Percentiles rank a stretch among this genome's conserved stretches.
phyloP scores from a whole-genome alignment of 2,113 vertebrate species.

The Cairina moschata region DNA sequence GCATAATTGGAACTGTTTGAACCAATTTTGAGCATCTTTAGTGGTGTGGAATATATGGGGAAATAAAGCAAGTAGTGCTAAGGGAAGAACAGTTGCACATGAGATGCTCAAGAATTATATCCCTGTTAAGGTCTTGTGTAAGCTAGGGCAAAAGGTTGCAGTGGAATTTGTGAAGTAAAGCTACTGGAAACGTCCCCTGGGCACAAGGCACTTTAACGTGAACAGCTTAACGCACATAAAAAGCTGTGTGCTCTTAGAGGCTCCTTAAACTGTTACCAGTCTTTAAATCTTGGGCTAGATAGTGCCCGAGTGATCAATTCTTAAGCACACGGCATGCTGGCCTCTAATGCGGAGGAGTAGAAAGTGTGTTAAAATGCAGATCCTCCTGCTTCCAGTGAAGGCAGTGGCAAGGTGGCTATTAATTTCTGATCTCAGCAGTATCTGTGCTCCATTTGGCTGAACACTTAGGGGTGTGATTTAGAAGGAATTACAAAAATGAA shows the following conservation, averaged over 20 bases:
- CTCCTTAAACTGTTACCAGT: not conserved
- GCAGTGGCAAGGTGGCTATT: not conserved
- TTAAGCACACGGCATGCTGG: not conserved
- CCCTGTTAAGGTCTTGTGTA: slow-evolving; percentile 1
- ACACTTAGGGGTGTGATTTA: not conserved
- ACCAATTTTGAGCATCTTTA: slow-evolving; percentile 7
- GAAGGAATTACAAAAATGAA: not conserved
- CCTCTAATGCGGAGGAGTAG: not conserved
- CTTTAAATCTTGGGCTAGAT: not conserved
- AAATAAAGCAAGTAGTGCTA: not conserved
- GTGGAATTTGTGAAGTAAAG: slow-evolving; percentile 3
- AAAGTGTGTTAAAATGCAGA: not conserved
- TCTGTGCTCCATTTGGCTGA: not conserved
- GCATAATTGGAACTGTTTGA: not conserved
- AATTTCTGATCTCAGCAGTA: not conserved
- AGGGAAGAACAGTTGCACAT: not conserved
- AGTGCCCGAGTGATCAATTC: not conserved
- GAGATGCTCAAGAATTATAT: not conserved
- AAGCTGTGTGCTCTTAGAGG: not conserved
- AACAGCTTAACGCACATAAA: not conserved
- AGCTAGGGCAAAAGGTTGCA: slow-evolving; percentile 10
- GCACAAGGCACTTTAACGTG: not conserved
- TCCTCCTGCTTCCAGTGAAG: not conserved
- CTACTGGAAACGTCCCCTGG: slow-evolving; percentile 9
- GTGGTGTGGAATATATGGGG: not conserved